Base-by-base conservation (phyloP, 2,888 invertebrate species). In the Lasioglossum pauxillum region DNA sequence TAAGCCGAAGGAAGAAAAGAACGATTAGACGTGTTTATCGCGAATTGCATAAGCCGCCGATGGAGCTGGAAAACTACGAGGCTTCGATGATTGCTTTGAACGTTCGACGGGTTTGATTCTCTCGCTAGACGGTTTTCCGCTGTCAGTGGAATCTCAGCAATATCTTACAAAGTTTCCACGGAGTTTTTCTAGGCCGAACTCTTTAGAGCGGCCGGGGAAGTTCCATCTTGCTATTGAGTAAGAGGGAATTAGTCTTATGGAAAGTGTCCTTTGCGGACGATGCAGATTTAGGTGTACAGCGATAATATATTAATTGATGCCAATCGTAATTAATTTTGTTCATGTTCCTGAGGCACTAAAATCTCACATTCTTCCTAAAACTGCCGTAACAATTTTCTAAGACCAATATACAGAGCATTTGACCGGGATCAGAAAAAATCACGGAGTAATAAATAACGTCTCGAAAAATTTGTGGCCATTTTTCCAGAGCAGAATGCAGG, bases 41-140 rank as follows among this genome's bases (percentile, higher is more conserved):
- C 12, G 60, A 19, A 2, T 82, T 84, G 57, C 74, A 35, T 78
- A 82, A 82, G 73, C 16, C 5, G 35, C 14, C n/a, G 44, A 12
- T 19, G 7, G 23, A 8, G 49, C n/a, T 31, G 81, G 46, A 71
- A 57, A 74, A 76, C 35, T n/a, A 46, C 38, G 46, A 46, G 16
- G 44, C 69, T 69, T 69, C 23, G 10, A 53, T 1, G 53, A 53
- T 4, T 3, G n/a, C 1, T 53, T 53, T 10, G n/a, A n/a, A n/a
- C 53, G 23, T n/a, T 53, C 53, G 10, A n/a, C 10, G 10, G 1
- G 23, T 53, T 53, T n/a, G 0, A 23, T 53, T 7, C 16, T 49
- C 49, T 49, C 23, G 23, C 8, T 49, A 2, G 49, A 49, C 49
- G 8, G 8, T 2, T 19, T 49, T 49, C 19, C 1, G 5, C 16